A percentile compares a stretch with the other conserved stretches of the same genome.
Evolutionary conservation across 1,140 invertebrate genomes (phyloP).

Genomic region (Cardiocondyla obscurior): DNA sequence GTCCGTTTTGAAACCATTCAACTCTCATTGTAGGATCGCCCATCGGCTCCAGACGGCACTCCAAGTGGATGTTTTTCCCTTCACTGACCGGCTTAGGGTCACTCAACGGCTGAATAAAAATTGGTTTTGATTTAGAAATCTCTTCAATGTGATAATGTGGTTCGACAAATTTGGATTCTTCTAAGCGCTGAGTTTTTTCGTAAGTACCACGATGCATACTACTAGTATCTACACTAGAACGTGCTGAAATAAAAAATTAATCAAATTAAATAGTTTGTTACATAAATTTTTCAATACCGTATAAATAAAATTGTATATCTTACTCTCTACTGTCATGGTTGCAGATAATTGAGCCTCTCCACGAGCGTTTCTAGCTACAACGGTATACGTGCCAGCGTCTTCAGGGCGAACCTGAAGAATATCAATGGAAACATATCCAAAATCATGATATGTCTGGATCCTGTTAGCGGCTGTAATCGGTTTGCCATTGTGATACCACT

Average conservation of each 20-base stretch:
- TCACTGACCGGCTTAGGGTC: constrained; percentile 93
- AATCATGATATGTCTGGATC: constrained; percentile 97
- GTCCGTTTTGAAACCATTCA: constrained; percentile 97
- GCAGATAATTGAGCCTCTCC: constrained; percentile 93
- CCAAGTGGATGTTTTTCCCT: constrained; percentile 95
- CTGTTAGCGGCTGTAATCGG: constrained; percentile 92
- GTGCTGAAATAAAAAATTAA: constrained; percentile 85
- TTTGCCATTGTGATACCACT: constrained; percentile 96
- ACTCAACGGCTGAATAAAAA: constrained; percentile 93
- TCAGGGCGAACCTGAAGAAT: constrained; percentile 94
- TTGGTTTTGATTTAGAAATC: constrained; percentile 96
- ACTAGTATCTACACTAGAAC: constrained; percentile 93
- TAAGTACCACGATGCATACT: constrained; percentile 93
- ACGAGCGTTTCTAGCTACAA: constrained; percentile 93
- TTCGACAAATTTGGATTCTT: constrained; percentile 93
- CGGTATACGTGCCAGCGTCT: constrained; percentile 94
- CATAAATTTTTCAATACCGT: background rate
- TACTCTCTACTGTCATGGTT: constrained; percentile 94
- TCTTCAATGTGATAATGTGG: constrained; percentile 96
- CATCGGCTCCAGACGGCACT: constrained; percentile 96
- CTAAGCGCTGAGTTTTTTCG: constrained; percentile 94
- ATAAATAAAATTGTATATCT: constrained; percentile 78
- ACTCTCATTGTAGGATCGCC: constrained; percentile 97
- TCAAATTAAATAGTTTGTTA: constrained; percentile 50
- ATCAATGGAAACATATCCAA: constrained; percentile 97